A percentile compares a stretch with the other conserved stretches of the same genome.
These are phyloP conservation scores for Trididemnum nubilum DNA, from an alignment of 23 tunicate species.

Conservation along the genomic window DNA sequence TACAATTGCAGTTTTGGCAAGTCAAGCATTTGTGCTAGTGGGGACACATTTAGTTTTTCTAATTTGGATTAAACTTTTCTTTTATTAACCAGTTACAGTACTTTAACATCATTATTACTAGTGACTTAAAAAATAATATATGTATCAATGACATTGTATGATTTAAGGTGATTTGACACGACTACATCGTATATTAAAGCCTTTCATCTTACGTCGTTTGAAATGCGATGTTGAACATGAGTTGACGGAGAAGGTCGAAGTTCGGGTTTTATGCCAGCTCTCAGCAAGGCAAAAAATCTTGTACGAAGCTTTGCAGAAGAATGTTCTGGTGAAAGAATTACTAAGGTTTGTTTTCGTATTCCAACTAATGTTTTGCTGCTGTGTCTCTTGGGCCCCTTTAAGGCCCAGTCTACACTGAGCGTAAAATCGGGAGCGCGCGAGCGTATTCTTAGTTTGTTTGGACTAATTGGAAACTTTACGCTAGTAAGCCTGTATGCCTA, in stretches of 20 bases:
- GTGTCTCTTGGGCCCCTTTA: background rate
- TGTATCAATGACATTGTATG: no score
- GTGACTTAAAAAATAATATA: no score
- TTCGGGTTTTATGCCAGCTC: conserved; percentile 66
- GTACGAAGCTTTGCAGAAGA: conserved; percentile 67
- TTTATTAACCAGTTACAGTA: background rate
- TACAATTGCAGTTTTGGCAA: background rate
- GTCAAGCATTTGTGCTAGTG: no score
- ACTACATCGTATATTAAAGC: conserved; percentile 75
- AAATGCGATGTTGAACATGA: conserved; percentile 85
- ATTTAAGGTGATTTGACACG: conserved; percentile 56
- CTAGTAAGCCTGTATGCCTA: no score
- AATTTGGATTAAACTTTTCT: no score
- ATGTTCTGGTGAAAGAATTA: conserved; percentile 48
- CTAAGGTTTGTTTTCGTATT: conserved; percentile 13
- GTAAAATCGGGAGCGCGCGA: no score
- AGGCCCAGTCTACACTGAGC: no score
- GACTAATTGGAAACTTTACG: no score
- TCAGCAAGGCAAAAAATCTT: conserved; percentile 62
- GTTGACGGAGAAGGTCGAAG: conserved; percentile 73
- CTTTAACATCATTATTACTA: no score
- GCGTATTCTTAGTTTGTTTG: no score
- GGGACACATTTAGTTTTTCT: no score
- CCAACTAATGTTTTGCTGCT: background rate
- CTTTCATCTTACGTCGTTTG: conserved; percentile 74